phyloP scores from a whole-genome alignment of 2,888 invertebrate species.

The Leucania comma region DNA sequence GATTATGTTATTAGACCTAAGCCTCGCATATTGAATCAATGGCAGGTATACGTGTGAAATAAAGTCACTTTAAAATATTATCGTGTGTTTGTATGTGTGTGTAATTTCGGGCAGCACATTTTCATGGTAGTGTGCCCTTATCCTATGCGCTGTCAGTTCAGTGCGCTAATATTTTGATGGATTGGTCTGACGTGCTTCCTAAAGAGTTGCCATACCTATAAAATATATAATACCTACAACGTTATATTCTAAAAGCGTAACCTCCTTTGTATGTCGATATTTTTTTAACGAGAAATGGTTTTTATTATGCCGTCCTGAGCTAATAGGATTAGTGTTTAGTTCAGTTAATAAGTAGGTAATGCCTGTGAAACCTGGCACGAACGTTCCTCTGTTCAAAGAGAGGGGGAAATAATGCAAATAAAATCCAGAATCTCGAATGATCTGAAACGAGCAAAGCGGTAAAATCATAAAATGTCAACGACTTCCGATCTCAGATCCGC shows the following conservation, averaged over 20 bases:
- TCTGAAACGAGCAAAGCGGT: slow-evolving; percentile 49
- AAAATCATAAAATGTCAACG: slow-evolving; percentile 65
- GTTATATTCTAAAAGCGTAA: slow-evolving; percentile 29
- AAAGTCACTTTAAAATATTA: background rate
- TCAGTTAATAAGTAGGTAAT: slow-evolving; percentile 55
- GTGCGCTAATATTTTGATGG: slow-evolving; percentile 63
- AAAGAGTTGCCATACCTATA: slow-evolving; percentile 38
- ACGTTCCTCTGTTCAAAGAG: slow-evolving; percentile 6
- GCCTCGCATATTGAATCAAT: background rate
- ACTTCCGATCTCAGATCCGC: slow-evolving; percentile 64
- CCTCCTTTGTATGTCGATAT: slow-evolving; percentile 11
- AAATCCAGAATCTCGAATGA: slow-evolving; percentile 29
- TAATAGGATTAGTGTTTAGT: slow-evolving; percentile 54
- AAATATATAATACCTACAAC: slow-evolving; percentile 18
- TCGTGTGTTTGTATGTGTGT: background rate
- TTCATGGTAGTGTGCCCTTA: slow-evolving; percentile 23
- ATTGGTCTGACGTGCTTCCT: slow-evolving; percentile 46
- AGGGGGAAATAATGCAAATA: slow-evolving; percentile 31
- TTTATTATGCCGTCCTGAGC: slow-evolving; percentile 38
- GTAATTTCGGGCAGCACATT: background rate
- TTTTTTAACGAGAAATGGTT: slow-evolving; percentile 22
- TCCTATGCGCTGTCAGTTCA: slow-evolving; percentile 41
- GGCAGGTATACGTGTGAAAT: background rate
- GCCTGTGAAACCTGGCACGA: slow-evolving; percentile 19
- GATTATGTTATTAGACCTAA: slow-evolving; percentile 12